Percentiles rank a stretch among this genome's conserved stretches.
Evolutionary conservation across 2,888 invertebrate species (phyloP).

Genomic region (Charanyca ferruginea): DNA sequence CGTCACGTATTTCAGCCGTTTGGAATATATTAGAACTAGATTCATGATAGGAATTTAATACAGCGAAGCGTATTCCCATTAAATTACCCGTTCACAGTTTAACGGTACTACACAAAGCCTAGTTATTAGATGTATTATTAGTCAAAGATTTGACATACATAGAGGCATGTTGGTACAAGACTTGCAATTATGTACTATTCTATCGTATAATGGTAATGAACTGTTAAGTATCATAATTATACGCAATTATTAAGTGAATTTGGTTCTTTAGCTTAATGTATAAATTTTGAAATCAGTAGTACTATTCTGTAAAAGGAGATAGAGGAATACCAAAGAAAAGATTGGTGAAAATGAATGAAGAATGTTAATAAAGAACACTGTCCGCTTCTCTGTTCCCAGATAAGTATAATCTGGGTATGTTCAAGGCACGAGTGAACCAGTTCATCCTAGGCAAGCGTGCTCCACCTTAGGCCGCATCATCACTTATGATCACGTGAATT

Average conservation of each 20-base stretch:
- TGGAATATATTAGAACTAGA: constrained; percentile 42
- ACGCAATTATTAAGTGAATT: background rate
- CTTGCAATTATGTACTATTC: constrained; percentile 1
- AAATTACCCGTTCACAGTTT: constrained; percentile 31
- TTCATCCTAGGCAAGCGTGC: too few relatives aligned
- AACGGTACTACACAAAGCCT: constrained; percentile 11
- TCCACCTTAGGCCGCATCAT: too few relatives aligned
- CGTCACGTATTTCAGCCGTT: constrained; percentile 29
- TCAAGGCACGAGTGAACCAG: too few relatives aligned
- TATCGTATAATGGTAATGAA: background rate
- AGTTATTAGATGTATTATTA: constrained; percentile 1
- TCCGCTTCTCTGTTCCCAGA: too few relatives aligned
- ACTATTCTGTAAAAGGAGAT: too few relatives aligned
- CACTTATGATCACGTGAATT: too few relatives aligned
- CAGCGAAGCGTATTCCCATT: constrained; percentile 18
- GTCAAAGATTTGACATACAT: constrained; percentile 11
- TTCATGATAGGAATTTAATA: constrained; percentile 49
- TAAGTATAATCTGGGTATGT: too few relatives aligned
- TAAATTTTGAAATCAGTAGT: too few relatives aligned
- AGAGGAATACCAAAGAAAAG: too few relatives aligned
- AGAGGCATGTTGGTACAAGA: constrained; percentile 8
- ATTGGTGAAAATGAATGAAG: too few relatives aligned
- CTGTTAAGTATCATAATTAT: background rate
- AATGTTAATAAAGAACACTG: too few relatives aligned
- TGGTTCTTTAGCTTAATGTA: too few relatives aligned